A percentile compares a stretch with the other conserved stretches of the same genome.
These are phyloP conservation scores for Uropetala carovei DNA, from an alignment of 2,888 invertebrate genomes.

Conservation along the genomic window DNA sequence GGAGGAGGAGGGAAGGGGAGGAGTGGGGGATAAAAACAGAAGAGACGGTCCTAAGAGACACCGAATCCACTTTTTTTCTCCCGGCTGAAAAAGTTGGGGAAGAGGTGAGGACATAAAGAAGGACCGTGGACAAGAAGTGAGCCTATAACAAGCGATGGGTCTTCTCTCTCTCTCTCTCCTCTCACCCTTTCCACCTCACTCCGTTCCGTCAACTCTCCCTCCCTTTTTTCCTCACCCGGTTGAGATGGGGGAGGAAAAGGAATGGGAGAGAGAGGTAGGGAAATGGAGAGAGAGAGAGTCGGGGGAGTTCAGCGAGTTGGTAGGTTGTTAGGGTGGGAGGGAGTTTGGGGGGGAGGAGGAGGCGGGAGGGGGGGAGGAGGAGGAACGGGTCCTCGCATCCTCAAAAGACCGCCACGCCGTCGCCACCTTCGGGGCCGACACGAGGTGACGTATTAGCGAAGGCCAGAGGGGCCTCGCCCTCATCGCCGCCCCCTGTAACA, in stretches of 20 bases:
- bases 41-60: conserved; percentile 17
- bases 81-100: conserved; percentile 55
- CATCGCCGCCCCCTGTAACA: neutral
- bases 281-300: neutral
- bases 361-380: neutral
- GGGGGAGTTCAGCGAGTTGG: neutral
- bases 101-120: conserved; percentile 61
- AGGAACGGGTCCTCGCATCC: conserved; percentile 21
- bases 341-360: neutral
- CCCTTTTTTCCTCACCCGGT: neutral
- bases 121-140: conserved; percentile 61
- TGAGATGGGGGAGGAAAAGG: neutral
- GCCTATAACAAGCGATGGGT: conserved; percentile 55
- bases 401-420: conserved; percentile 62
- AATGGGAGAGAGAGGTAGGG: neutral
- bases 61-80: conserved; percentile 45
- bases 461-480: conserved; percentile 49
- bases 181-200: neutral
- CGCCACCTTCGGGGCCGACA: conserved; percentile 60
- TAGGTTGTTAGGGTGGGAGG: conserved; percentile 18
- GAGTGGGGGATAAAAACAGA: conserved; percentile 53
- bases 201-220: neutral
- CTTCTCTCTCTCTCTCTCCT: neutral
- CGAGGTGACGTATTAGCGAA: conserved; percentile 63
- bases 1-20: neutral